A percentile compares a stretch with the other conserved stretches of the same genome.
phyloP scores from a whole-genome alignment of 2,113 vertebrate genomes.

The Dissostichus mawsoni region DNA sequence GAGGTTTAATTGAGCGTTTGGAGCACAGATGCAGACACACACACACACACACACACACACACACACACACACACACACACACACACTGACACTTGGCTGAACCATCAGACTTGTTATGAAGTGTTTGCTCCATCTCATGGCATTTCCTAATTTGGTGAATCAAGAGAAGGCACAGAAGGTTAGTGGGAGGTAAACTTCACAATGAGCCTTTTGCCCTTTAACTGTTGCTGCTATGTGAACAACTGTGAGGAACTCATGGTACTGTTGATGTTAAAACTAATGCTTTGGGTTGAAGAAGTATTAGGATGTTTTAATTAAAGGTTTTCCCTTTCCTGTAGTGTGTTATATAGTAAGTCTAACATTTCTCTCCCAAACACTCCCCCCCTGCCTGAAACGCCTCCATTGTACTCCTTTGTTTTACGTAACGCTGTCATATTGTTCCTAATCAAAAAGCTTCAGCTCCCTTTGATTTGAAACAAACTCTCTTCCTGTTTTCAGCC shows the following conservation, averaged over 20 bases:
- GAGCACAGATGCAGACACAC: conserved; percentile 18
- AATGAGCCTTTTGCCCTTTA: conserved; percentile 48
- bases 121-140: conserved; percentile 25
- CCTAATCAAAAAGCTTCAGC: conserved; percentile 1
- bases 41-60: conserved; percentile 16
- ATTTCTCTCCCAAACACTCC: too few species aligned
- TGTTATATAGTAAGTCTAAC: too few species aligned
- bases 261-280: neutral
- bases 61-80: conserved; percentile 5
- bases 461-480: neutral
- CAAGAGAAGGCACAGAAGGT: conserved; percentile 43
- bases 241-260: neutral
- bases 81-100: conserved; percentile 48
- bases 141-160: conserved; percentile 29
- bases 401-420: too few species aligned
- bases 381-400: too few species aligned
- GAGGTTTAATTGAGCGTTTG: conserved; percentile 7
- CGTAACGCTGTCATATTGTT: neutral
- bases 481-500: conserved; percentile 36
- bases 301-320: too few species aligned
- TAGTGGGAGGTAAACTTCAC: conserved; percentile 58
- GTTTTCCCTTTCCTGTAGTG: too few species aligned
- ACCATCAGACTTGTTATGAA: neutral
- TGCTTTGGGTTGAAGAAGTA: neutral
- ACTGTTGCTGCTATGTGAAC: conserved; percentile 30